These are phyloP conservation scores for Vulpes ferrilata DNA, from an alignment of 2,113 vertebrate genomes.

Conservation along the genomic window DNA sequence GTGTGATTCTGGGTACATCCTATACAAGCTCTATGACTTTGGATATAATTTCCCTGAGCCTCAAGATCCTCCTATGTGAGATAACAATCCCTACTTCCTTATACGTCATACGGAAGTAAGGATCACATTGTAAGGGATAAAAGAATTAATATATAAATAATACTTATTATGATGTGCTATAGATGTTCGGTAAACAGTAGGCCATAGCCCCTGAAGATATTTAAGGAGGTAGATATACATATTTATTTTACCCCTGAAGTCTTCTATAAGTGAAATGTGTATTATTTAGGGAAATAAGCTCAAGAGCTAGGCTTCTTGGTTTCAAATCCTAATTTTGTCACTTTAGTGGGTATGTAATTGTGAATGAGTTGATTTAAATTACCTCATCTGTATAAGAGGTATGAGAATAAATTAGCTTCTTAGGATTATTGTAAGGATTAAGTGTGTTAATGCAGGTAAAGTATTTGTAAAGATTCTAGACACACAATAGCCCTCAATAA, in stretches of 20 bases:
- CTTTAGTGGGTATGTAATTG: neutral
- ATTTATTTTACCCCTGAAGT: neutral
- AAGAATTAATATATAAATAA: neutral
- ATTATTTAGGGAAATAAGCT: neutral
- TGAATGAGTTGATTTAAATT: neutral
- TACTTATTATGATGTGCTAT: neutral
- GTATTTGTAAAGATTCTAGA: neutral
- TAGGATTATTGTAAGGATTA: neutral
- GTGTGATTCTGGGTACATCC: neutral
- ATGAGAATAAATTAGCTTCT: neutral
- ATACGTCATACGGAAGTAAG: neutral
- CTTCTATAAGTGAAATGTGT: neutral
- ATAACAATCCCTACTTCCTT: neutral
- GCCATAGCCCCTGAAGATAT: neutral
- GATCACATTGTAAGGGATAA: neutral
- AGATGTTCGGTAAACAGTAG: neutral
- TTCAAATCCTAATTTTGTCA: neutral
- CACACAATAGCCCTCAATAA: neutral
- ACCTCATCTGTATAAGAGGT: neutral
- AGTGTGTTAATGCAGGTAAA: neutral
- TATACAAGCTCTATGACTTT: neutral
- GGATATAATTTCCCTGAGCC: neutral
- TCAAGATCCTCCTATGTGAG: neutral
- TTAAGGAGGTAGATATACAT: neutral
- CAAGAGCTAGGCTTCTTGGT: neutral